These are phyloP conservation scores for Tricholaema leucomelas DNA, from an alignment of 2,113 vertebrate species.

Conservation along the genomic window DNA sequence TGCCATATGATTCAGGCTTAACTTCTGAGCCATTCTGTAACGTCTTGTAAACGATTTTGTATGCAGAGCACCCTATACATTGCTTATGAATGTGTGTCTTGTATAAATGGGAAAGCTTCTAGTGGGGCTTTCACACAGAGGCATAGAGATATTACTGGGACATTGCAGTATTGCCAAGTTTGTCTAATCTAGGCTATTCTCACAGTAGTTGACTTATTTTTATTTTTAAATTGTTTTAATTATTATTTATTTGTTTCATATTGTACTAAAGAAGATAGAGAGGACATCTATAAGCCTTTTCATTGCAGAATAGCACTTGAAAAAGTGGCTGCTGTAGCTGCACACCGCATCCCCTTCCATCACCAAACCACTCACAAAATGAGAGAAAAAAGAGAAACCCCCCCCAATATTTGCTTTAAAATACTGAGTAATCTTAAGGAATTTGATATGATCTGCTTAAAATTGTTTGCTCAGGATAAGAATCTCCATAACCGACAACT, in stretches of 20 bases:
- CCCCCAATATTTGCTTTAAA: neutral
- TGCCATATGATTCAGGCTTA: neutral
- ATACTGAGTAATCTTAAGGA: neutral
- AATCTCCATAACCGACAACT: neutral
- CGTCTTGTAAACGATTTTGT: neutral
- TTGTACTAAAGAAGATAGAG: neutral
- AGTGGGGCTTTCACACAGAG: constrained; percentile 28
- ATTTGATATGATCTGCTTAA: neutral
- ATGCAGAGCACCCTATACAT: neutral
- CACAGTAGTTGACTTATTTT: neutral
- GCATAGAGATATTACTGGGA: neutral
- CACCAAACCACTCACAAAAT: neutral
- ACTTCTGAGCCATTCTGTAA: constrained; percentile 9
- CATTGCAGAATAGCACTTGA: neutral
- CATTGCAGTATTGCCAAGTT: neutral
- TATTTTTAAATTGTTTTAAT: no score
- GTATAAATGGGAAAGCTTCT: constrained; percentile 21
- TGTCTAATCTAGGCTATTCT: neutral
- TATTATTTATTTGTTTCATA: neutral
- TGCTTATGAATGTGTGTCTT: constrained; percentile 7
- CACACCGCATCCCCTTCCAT: neutral
- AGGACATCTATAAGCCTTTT: neutral
- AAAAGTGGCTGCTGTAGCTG: neutral
- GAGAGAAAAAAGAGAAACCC: no score
- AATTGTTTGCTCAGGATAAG: neutral